These are phyloP conservation scores for Drosophila tani DNA, from an alignment of 1,140 invertebrate genomes.

Conservation along the genomic window DNA sequence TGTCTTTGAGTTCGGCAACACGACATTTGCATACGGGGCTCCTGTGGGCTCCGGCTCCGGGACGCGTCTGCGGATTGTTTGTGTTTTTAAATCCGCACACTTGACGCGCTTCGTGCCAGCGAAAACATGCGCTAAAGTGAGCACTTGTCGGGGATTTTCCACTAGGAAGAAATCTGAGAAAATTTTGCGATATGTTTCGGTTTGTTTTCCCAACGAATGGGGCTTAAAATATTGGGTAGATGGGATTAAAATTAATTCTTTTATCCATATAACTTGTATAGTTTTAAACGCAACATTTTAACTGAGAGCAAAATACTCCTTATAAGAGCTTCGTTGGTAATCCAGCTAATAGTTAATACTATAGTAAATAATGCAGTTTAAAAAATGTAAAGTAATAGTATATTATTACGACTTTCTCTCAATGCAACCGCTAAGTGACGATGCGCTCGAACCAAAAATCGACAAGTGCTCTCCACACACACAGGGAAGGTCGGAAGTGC, in stretches of 20 bases:
- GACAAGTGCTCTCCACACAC: not conserved
- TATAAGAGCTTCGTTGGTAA: too few species aligned
- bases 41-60: slow-evolving; percentile 7
- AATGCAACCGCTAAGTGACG: slow-evolving; percentile 8
- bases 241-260: not conserved
- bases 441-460: slow-evolving; percentile 1
- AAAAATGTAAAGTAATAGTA: too few species aligned
- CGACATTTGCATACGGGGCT: slow-evolving; percentile 61
- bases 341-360: too few species aligned
- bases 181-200: not conserved
- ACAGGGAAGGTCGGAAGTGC: slow-evolving; percentile 1
- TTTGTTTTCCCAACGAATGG: not conserved
- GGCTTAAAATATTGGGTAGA: not conserved
- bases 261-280: not conserved
- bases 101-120: slow-evolving; percentile 46
- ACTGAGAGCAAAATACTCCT: too few species aligned
- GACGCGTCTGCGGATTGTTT: slow-evolving; percentile 29
- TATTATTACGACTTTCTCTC: slow-evolving; percentile 1
- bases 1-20: slow-evolving; percentile 44
- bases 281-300: not conserved
- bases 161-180: slow-evolving; percentile 3
- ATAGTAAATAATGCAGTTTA: too few species aligned
- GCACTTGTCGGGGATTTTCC: slow-evolving; percentile 18
- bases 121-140: slow-evolving; percentile 35
- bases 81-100: slow-evolving; percentile 60